Percentiles rank a stretch among this genome's conserved stretches.
Evolutionary conservation across 1,140 invertebrate species (phyloP).

Genomic region (Teleopsis dalmanni): DNA sequence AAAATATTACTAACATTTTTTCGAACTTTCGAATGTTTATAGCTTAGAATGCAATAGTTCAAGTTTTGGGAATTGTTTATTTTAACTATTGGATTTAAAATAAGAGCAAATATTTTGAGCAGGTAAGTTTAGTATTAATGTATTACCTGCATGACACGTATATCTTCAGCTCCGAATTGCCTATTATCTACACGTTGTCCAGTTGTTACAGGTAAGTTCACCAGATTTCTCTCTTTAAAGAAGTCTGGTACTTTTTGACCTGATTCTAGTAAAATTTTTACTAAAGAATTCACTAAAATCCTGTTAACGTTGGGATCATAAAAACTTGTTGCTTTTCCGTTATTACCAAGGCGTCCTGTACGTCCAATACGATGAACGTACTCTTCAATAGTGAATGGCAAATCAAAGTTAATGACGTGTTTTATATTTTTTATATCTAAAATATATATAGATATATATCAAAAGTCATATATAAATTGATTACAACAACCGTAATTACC

Average conservation of each 20-base stretch:
- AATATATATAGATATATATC: neutral
- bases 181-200: too few species aligned
- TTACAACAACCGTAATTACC: conserved; percentile 56
- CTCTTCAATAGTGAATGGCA: conserved; percentile 77
- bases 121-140: too few species aligned
- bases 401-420: conserved; percentile 88
- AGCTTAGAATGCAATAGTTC: too few species aligned
- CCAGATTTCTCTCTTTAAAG: too few species aligned
- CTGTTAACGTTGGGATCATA: conserved; percentile 61
- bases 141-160: too few species aligned
- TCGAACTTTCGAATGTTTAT: too few species aligned
- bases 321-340: conserved; percentile 83
- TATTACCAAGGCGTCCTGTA: conserved; percentile 88
- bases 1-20: too few species aligned
- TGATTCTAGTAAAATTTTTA: conserved; percentile 63
- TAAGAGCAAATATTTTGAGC: too few species aligned
- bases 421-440: conserved; percentile 54
- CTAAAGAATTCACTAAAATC: conserved; percentile 55
- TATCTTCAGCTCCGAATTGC: too few species aligned
- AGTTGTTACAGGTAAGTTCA: too few species aligned
- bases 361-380: conserved; percentile 94
- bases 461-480: neutral
- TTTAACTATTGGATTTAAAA: too few species aligned
- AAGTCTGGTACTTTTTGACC: conserved; percentile 59
- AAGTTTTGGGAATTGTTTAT: too few species aligned